Conservation (phyloP, 2,113 vertebrate species). For the Psilopsiagon aurifrons region DNA sequence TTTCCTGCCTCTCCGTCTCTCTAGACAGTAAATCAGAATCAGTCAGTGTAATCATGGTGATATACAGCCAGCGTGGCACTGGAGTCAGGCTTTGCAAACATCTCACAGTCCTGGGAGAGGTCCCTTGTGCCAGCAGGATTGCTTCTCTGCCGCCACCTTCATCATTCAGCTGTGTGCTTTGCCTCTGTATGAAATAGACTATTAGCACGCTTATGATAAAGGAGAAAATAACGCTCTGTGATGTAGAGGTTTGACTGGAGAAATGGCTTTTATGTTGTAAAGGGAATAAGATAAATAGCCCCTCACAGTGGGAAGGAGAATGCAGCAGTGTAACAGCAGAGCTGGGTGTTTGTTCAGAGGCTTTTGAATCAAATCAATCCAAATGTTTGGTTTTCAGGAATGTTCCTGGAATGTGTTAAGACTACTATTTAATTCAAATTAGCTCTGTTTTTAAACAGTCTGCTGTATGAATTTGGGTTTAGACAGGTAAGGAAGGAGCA, state of each 20-base stretch:
- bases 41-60: not conserved
- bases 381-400: not conserved
- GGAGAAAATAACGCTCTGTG: slow-evolving; percentile 15
- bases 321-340: not conserved
- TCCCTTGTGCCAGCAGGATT: fast-evolving
- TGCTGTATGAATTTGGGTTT: not conserved
- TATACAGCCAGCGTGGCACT: not conserved
- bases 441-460: not conserved
- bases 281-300: slow-evolving; percentile 20
- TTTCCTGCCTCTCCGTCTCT: not conserved
- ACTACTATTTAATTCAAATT: not conserved
- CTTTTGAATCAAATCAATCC: not conserved
- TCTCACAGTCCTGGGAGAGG: not conserved
- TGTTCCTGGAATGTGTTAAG: not conserved
- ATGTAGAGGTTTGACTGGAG: not conserved
- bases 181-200: not conserved
- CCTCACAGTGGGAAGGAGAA: not conserved
- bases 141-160: not conserved
- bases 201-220: not conserved
- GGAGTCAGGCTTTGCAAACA: not conserved
- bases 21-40: not conserved
- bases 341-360: not conserved
- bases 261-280: slow-evolving; percentile 11
- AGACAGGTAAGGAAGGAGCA: not conserved
- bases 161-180: not conserved